Evolutionary conservation across 1,140 invertebrate species (phyloP).

Genomic region (Penaeus chinensis): DNA sequence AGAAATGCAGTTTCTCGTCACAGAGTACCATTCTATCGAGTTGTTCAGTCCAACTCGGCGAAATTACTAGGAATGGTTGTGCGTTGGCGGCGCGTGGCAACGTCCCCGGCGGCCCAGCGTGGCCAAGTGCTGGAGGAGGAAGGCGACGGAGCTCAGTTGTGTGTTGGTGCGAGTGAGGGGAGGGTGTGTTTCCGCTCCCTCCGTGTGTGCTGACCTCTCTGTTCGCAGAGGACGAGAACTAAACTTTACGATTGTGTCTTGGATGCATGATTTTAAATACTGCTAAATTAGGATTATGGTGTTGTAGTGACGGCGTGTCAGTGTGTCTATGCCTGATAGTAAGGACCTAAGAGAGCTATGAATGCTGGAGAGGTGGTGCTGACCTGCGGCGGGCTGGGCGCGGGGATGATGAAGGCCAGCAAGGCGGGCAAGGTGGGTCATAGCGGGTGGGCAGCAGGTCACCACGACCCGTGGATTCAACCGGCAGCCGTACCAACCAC

Average conservation of each 20-base stretch:
- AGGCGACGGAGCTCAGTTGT: conserved; percentile 34
- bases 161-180: conserved; percentile 43
- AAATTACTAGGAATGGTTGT: background rate
- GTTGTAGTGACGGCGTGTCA: conserved; percentile 30
- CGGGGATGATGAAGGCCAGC: conserved; percentile 43
- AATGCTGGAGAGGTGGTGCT: conserved; percentile 56
- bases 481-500: conserved; percentile 35
- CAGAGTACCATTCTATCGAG: too few relatives aligned
- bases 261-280: conserved; percentile 27
- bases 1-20: too few relatives aligned
- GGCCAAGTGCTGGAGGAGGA: conserved; percentile 25
- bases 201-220: conserved; percentile 52
- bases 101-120: conserved; percentile 38
- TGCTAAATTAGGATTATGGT: conserved; percentile 28
- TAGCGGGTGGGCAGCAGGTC: conserved; percentile 56
- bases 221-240: conserved; percentile 24
- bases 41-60: background rate
- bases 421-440: conserved; percentile 43
- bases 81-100: conserved; percentile 26
- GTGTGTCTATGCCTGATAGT: conserved; percentile 31
- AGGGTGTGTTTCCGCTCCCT: conserved; percentile 46
- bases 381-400: conserved; percentile 24
- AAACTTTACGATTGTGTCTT: conserved; percentile 4
- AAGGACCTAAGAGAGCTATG: conserved; percentile 42
- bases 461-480: conserved; percentile 57